phyloP scores from a whole-genome alignment of 2,113 vertebrate species.

The Poeciliopsis retropinna region DNA sequence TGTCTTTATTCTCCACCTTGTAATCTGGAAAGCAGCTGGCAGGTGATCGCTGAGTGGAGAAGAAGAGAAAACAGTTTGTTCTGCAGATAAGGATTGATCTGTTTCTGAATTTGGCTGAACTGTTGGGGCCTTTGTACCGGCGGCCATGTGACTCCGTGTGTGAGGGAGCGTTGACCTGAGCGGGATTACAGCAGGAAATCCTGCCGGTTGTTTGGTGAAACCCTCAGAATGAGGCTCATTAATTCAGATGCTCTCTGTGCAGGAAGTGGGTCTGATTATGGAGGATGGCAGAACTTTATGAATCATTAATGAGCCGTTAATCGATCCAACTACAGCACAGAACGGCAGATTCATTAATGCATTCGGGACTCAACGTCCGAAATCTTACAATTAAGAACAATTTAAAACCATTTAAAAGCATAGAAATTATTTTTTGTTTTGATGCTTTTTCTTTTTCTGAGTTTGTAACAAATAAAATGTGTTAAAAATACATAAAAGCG shows the following conservation, averaged over 20 bases:
- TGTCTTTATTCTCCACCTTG: not conserved
- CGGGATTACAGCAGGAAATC: conserved; percentile 45
- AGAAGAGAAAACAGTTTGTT: not conserved
- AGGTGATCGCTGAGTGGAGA: conserved; percentile 5
- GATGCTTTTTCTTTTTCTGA: not conserved
- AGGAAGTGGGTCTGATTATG: conserved; percentile 44
- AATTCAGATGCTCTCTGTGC: conserved; percentile 25
- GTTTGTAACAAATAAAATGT: no score
- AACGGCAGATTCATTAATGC: no score
- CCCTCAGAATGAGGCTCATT: conserved; percentile 20
- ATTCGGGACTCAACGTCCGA: no score
- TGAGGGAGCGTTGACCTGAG: conserved; percentile 39
- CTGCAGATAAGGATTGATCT: conserved; percentile 14
- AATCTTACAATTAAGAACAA: no score
- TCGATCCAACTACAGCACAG: conserved; percentile 27
- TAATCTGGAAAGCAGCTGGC: not conserved
- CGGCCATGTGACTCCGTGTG: conserved; percentile 46
- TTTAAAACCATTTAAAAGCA: no score
- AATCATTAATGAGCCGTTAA: conserved; percentile 72
- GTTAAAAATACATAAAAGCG: no score
- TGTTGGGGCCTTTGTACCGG: conserved; percentile 38
- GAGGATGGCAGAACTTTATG: conserved; percentile 58
- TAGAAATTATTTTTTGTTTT: not conserved
- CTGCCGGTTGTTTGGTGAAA: conserved; percentile 20
- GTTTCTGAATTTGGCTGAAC: conserved; percentile 16